Evolutionary conservation across 2,113 vertebrate species (phyloP), one percentile per base, ranked within the genome.

Genomic region (Hepsetus odoe): DNA sequence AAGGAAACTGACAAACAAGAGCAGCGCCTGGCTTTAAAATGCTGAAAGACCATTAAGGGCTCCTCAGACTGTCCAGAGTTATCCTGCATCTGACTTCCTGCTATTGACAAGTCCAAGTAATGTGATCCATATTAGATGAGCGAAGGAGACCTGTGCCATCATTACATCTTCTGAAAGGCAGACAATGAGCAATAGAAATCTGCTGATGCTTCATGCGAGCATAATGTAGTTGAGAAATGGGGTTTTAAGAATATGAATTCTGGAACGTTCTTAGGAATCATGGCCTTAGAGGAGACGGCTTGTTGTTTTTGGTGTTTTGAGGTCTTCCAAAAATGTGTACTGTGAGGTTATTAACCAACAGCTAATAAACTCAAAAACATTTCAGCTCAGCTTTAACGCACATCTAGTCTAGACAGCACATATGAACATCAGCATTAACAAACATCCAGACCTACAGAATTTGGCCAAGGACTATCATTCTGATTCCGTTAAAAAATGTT

Each of bases 91-190:
- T 28, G 32, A 38, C 20, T 46, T 32, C 32, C 24, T 56, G 32
- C 14, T 64, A 64, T 49, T 66, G 32, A 55, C 2, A 7, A 55
- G 62, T 49, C 20, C 18, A 18, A 26, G 62, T 26, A 76, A 67
- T 2, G 6, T 14, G 24, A 67, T 76, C 74, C 18, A 67, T 76
- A 76, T 67, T 76, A 67, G 62, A 76, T 76, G 74, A 76, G 24
- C 12, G 11, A 67, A 67, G 26, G 53, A 55, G 51, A 20, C 32
- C 30, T 35, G 61, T 38, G 61, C 4, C n/a, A 55, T 66, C 20
- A 75, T 76, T 67, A 16, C 33, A 53, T 76, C 64, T 20, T 42
- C 62, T 66, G 33, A 55, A 55, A 65, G 38, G 1, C 46, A 65
- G 56, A 22, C 12, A 16, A 16, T 26, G 24, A 55, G 46, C 32